Percentiles rank a stretch among this genome's conserved stretches.
Evolutionary conservation across 2,113 vertebrate genomes (phyloP).

Genomic region (Haliaeetus leucogaster): DNA sequence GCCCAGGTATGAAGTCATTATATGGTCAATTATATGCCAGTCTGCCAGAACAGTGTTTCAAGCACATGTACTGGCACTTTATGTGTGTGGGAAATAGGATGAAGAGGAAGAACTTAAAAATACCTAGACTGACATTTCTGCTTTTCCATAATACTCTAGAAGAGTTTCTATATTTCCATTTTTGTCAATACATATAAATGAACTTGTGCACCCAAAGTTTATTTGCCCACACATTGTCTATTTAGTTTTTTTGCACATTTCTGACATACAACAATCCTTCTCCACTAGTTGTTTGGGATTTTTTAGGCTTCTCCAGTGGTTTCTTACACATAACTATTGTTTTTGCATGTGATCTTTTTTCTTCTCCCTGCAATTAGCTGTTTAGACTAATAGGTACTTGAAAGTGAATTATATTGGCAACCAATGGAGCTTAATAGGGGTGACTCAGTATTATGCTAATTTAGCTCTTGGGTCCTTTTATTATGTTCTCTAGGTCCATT

Average conservation of each 20-base stretch:
- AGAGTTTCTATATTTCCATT: not conserved
- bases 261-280: not conserved
- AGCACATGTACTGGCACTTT: not conserved
- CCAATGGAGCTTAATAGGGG: not conserved
- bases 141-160: not conserved
- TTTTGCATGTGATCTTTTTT: not conserved
- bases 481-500: not conserved
- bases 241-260: not conserved
- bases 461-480: not conserved
- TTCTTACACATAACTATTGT: not conserved
- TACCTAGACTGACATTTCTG: not conserved
- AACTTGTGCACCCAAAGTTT: not conserved
- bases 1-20: not conserved
- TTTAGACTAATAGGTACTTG: not conserved
- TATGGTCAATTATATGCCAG: not conserved
- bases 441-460: conserved; percentile 47
- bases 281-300: not conserved
- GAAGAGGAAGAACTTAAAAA: not conserved
- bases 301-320: not conserved
- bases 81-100: not conserved
- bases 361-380: not conserved
- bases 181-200: not conserved
- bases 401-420: conserved; percentile 17
- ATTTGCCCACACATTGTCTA: not conserved
- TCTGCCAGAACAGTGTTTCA: not conserved